Percentiles rank a stretch among this genome's conserved stretches.
Conservation (phyloP, 2,113 vertebrate genomes). For the Hemichromis elongatus region DNA sequence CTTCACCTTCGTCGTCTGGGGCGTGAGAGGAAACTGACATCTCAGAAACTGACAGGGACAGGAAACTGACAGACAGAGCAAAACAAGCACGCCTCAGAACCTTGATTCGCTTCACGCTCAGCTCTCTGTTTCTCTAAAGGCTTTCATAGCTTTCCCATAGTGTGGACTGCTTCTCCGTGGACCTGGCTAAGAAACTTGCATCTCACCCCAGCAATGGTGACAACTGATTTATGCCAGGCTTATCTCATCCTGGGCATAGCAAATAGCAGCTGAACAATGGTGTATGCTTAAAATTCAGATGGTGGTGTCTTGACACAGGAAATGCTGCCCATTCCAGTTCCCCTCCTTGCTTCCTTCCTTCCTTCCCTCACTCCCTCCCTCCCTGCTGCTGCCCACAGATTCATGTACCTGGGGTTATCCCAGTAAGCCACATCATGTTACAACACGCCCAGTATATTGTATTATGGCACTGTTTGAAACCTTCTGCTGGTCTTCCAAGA, state of each 20-base stretch:
- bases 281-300: slow-evolving; percentile 30
- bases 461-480: neutral
- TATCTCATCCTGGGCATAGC: neutral
- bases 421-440: slow-evolving; percentile 12
- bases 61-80: slow-evolving; percentile 45
- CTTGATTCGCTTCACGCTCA: neutral
- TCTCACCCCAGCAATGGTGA: neutral
- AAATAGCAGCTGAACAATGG: slow-evolving; percentile 37
- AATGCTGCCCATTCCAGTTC: slow-evolving; percentile 48
- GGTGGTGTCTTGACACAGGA: slow-evolving; percentile 39
- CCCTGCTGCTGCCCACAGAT: slow-evolving; percentile 10
- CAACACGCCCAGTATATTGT: neutral
- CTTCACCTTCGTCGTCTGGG: slow-evolving; percentile 21
- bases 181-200: neutral
- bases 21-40: slow-evolving; percentile 27
- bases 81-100: neutral
- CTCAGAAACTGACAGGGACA: slow-evolving; percentile 27
- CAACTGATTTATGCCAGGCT: neutral
- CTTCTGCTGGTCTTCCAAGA: neutral
- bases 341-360: slow-evolving; percentile 55
- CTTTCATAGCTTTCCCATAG: neutral
- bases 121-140: neutral
- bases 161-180: neutral
- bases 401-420: slow-evolving; percentile 36
- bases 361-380: slow-evolving; percentile 36